Conservation (phyloP, 1,140 invertebrate species). For the Carcinoscorpius rotundicauda region DNA sequence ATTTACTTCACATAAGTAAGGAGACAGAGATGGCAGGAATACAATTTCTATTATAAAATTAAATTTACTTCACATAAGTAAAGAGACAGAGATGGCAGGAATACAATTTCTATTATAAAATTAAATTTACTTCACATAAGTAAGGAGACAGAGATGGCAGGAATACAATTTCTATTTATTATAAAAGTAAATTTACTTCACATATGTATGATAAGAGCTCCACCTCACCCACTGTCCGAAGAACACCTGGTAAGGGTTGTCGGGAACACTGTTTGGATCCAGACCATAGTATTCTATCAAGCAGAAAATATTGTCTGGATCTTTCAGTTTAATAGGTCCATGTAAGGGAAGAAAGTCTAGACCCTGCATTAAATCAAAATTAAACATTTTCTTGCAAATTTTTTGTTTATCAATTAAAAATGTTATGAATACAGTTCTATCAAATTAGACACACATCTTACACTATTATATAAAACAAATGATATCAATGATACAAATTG, state of each 20-base stretch:
- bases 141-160: background rate
- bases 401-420: too few relatives aligned
- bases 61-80: background rate
- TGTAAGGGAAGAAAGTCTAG: constrained; percentile 66
- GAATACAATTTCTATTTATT: background rate
- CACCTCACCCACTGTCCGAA: constrained; percentile 68
- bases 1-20: too few relatives aligned
- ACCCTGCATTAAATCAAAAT: constrained; percentile 39
- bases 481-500: too few relatives aligned
- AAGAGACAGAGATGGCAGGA: background rate
- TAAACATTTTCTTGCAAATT: too few relatives aligned
- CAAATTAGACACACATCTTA: too few relatives aligned
- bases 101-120: background rate
- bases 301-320: constrained; percentile 62
- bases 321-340: constrained; percentile 64
- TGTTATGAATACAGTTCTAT: too few relatives aligned
- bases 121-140: background rate
- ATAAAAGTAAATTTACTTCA: too few relatives aligned
- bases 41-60: too few relatives aligned
- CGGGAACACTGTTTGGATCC: constrained; percentile 55
- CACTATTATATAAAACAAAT: too few relatives aligned
- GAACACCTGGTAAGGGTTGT: constrained; percentile 56
- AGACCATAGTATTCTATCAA: constrained; percentile 81
- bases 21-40: too few relatives aligned
- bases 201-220: too few relatives aligned